Evolutionary conservation across 2,113 vertebrate species (phyloP), one percentile per base, ranked within the genome.

Genomic region (Corydoras maculifer): DNA sequence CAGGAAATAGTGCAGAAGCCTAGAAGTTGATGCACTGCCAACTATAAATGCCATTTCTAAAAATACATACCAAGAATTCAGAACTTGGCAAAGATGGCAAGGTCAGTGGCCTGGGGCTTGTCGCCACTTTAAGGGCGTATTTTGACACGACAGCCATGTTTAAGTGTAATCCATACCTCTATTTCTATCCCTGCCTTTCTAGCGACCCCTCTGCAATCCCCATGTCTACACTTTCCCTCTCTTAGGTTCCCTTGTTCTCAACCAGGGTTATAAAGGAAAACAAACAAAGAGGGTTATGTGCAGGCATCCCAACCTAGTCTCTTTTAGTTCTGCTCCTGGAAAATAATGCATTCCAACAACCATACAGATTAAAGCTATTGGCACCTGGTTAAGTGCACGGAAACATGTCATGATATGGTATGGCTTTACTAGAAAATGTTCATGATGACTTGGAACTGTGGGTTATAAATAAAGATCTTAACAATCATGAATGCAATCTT

Each of bases 41-140:
- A 75, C 74, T 85, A 86, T 84, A 90, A 89, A 89, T 89, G 85
- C 87, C 86, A 87, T 25, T 66, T 73, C 89, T 89, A 89, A 84
- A 90, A 88, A 89, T 90, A 90, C 61, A 49, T 35, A 0, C 30
- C 62, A 78, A 82, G 86, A 90, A 90, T 89, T 86, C 68, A 73
- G 79, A 75, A 73, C 78, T 77, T 84, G 84, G 85, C 74, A 75
- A 70, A 65, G 11, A 69, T 29, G 73, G 64, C 59, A 73, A 75
- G 75, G 73, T 75, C 60, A 71, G 63, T 75, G 83, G 76, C 74
- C 79, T 58, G 57, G 70, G 73, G 83, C 83, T 82, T 86, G 85
- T 86, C 82, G 76, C 86, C 83, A 84, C 83, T 73, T 82, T 75
- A 70, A 82, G 80, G 80, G 68, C 81, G 76, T 82, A 78, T 85